Evolutionary conservation across 2,888 invertebrate species (phyloP).

Genomic region (Trichogramma evanescens): DNA sequence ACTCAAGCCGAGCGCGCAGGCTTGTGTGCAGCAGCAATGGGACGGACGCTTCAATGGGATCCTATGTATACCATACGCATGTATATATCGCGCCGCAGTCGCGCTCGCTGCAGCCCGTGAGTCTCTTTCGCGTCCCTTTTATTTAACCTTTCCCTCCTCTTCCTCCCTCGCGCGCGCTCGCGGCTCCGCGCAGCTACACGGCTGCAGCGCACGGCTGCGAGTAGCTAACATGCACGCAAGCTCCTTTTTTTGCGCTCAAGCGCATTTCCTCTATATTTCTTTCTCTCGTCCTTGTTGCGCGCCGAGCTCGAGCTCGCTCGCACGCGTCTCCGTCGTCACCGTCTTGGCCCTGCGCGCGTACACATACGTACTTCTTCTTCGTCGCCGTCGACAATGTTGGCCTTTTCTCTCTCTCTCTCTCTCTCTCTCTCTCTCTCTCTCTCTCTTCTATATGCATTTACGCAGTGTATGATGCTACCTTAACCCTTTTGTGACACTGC

Average conservation of each 20-base stretch:
- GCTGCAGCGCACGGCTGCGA: conserved; percentile 19
- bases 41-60: conserved; percentile 41
- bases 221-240: neutral
- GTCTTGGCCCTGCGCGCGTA: too few species aligned
- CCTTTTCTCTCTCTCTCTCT: conserved; percentile 13
- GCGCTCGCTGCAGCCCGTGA: conserved; percentile 3
- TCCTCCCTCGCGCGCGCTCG: neutral
- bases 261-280: conserved; percentile 6
- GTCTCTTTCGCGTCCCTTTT: conserved; percentile 15
- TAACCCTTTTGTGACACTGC: conserved; percentile 20
- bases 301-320: too few species aligned
- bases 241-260: neutral
- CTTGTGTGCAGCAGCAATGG: neutral
- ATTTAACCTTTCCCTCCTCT: conserved; percentile 14
- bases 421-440: conserved; percentile 3
- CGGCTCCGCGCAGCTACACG: conserved; percentile 29
- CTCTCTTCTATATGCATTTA: conserved; percentile 5
- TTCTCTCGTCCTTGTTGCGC: neutral
- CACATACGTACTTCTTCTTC: too few species aligned
- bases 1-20: conserved; percentile 28
- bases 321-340: too few species aligned
- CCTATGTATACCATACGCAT: conserved; percentile 10
- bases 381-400: neutral
- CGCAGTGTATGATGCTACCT: conserved; percentile 1
- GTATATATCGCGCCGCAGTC: too few species aligned